Base-by-base conservation (phyloP, 2,888 invertebrate genomes). In the Drosophila yooni region DNA sequence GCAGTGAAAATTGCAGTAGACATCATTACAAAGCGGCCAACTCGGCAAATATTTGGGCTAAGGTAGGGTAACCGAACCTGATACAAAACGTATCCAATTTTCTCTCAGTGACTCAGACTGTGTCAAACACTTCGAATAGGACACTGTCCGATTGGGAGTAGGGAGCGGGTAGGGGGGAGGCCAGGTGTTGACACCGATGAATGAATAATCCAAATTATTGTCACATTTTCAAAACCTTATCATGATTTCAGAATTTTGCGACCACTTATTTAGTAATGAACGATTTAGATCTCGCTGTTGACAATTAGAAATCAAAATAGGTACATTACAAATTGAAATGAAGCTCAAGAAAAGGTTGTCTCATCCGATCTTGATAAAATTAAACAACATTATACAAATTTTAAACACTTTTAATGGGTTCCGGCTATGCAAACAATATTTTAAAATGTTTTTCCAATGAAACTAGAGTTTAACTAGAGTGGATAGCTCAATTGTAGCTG, bases 71-170 rank as follows among this genome's bases (percentile, higher is more conserved):
- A 52, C 50, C 33, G 46, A 70, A 76, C 36, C 27, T 73, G 66
- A 61, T 63, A 61, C 57, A 52, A 62, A 64, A 53, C 64, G 69
- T 79, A 67, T 68, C 65, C 56, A 65, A 79, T 79, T 74, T 65
- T 70, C 54, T 40, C 59, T 46, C 72, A 38, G 53, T 79, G 81
- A 84, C 60, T 81, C 85, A 81, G 57, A 31, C 50, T 27, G 2
- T 8, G 38, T 33, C 54, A 18, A 21, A n/a, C 46, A 4, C 46
- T 15, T 46, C 25, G 46, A 46, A 46, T 46, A 3, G 13, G 21
- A 46, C 46, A 15, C 46, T 46, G 21, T 46, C 21, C 5, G 21
- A 25, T 21, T 7, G 13, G 13, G 3, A 2, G 15, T 7, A 21
- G 7, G 21, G 10, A 31, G 31, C 31, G 31, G 31, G 31, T 10